These are phyloP conservation scores for Apeltes quadracus DNA, from an alignment of 2,113 vertebrate genomes.

Conservation along the genomic window DNA sequence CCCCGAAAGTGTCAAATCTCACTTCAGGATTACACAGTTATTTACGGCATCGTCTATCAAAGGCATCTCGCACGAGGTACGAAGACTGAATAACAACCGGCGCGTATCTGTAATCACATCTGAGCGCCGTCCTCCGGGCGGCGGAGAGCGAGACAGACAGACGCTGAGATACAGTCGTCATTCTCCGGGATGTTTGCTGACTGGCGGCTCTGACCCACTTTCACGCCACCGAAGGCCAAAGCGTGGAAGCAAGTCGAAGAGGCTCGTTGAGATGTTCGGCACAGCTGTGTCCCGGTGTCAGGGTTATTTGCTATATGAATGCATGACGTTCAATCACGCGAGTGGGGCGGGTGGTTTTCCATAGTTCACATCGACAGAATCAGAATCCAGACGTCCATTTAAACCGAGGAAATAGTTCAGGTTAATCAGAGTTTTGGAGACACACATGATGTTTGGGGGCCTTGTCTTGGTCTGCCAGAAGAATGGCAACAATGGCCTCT, in stretches of 20 bases:
- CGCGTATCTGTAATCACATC: conserved; percentile 74
- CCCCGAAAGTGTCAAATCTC: not conserved
- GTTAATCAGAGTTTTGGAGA: not conserved
- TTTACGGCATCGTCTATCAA: conserved; percentile 56
- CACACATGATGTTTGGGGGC: not conserved
- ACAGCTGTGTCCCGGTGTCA: too few species aligned
- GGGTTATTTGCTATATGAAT: too few species aligned
- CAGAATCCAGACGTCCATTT: not conserved
- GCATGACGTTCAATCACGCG: too few species aligned
- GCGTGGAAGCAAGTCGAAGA: conserved; percentile 46
- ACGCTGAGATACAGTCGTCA: conserved; percentile 64
- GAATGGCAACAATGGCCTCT: not conserved
- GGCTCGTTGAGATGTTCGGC: conserved; percentile 1
- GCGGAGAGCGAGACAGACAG: conserved; percentile 14
- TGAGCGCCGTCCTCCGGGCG: conserved; percentile 54
- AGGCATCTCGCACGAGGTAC: conserved; percentile 47
- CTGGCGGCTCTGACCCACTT: conserved; percentile 74
- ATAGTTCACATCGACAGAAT: not conserved
- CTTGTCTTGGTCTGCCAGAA: not conserved
- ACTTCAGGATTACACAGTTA: conserved; percentile 48
- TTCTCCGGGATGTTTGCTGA: conserved; percentile 62
- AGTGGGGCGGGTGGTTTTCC: too few species aligned
- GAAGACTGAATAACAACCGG: conserved; percentile 65
- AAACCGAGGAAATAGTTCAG: not conserved
- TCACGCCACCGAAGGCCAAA: conserved; percentile 53